Conservation (phyloP, 2,113 vertebrate species). For the Pygoscelis antarcticus region DNA sequence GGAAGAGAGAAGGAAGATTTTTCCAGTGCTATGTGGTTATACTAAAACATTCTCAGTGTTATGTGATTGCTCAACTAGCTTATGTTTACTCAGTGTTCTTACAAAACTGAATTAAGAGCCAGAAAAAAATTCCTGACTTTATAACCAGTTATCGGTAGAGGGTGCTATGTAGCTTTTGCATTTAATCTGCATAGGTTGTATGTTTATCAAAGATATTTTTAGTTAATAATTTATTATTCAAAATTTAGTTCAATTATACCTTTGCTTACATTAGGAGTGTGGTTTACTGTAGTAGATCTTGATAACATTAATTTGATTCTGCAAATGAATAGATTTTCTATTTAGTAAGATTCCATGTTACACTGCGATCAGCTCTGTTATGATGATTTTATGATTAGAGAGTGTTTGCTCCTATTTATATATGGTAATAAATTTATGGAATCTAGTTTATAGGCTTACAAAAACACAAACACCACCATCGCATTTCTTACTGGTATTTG, state of each 20-base stretch:
- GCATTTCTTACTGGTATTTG: neutral
- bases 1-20: neutral
- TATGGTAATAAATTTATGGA: conserved; percentile 30
- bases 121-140: neutral
- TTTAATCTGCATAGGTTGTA: neutral
- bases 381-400: conserved; percentile 32
- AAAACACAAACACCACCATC: conserved; percentile 11
- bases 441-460: conserved; percentile 26
- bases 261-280: conserved; percentile 43
- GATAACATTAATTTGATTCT: conserved; percentile 45
- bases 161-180: conserved; percentile 45
- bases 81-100: neutral
- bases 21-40: neutral
- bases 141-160: conserved; percentile 9
- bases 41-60: neutral
- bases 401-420: conserved; percentile 36
- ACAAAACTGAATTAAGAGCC: neutral
- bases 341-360: conserved; percentile 6
- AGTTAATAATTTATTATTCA: conserved; percentile 38
- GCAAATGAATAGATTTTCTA: conserved; percentile 3
- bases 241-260: conserved; percentile 42
- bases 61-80: neutral
- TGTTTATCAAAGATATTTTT: conserved; percentile 15
- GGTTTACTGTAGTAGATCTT: conserved; percentile 30
- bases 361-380: neutral